Conservation (phyloP, 2,797 vertebrate genomes). For the Acipenser oxyrinchus region DNA sequence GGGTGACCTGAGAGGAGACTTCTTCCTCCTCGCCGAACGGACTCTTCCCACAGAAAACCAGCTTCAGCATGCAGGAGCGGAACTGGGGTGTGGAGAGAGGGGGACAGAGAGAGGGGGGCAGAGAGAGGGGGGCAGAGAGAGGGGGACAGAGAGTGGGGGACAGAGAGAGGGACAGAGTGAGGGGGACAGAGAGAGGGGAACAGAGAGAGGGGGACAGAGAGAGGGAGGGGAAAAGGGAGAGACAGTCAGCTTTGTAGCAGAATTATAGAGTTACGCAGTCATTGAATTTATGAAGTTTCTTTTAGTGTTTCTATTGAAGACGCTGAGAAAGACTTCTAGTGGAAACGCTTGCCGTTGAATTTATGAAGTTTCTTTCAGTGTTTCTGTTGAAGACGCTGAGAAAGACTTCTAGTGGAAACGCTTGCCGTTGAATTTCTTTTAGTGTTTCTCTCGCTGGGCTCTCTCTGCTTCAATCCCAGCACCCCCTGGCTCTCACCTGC, state of each 20-base stretch:
- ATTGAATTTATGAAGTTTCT: neutral
- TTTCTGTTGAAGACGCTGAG: too few relatives aligned
- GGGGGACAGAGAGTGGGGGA: neutral
- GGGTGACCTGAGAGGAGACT: slow-evolving; percentile 49
- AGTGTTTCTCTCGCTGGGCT: too few relatives aligned
- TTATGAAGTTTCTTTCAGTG: too few relatives aligned
- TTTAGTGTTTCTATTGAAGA: too few relatives aligned
- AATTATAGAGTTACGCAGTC: too few relatives aligned
- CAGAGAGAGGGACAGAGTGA: neutral
- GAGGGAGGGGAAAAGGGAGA: neutral
- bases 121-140: neutral
- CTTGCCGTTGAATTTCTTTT: too few relatives aligned
- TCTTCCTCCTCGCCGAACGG: slow-evolving; percentile 50
- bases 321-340: too few relatives aligned
- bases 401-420: too few relatives aligned
- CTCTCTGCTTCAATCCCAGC: too few relatives aligned
- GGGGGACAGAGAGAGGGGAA: neutral
- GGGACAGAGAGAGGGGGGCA: neutral
- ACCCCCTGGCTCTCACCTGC: slow-evolving; percentile 32
- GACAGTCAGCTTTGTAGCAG: too few relatives aligned
- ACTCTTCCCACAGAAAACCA: slow-evolving; percentile 55
- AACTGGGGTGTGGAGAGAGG: slow-evolving; percentile 42
- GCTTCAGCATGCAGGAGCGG: slow-evolving; percentile 52
- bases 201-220: too few relatives aligned
- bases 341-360: too few relatives aligned